These are phyloP conservation scores for Pyrochroa serraticornis DNA, from an alignment of 2,888 invertebrate genomes.

Conservation along the genomic window DNA sequence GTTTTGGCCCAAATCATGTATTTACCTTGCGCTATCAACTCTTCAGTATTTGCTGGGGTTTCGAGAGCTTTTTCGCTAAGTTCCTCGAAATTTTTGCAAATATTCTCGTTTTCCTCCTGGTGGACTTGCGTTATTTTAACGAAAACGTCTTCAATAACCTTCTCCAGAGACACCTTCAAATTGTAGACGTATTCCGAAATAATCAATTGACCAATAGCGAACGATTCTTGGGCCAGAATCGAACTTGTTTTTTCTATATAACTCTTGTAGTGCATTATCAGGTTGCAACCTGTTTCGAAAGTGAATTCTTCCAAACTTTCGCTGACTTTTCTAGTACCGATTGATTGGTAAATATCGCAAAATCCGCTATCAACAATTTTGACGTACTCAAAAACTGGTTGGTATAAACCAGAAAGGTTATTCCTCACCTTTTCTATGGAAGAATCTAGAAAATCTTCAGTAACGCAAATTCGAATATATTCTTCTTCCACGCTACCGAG, in stretches of 20 bases:
- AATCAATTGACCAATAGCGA: slow-evolving; percentile 67
- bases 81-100: slow-evolving; percentile 74
- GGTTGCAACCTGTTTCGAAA: slow-evolving; percentile 66
- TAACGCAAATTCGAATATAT: slow-evolving; percentile 44
- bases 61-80: slow-evolving; percentile 72
- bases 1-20: slow-evolving; percentile 83
- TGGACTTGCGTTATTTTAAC: slow-evolving; percentile 68
- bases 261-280: slow-evolving; percentile 66
- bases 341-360: slow-evolving; percentile 54
- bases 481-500: slow-evolving; percentile 45
- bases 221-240: slow-evolving; percentile 71
- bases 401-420: slow-evolving; percentile 63
- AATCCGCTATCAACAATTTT: slow-evolving; percentile 63
- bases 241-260: slow-evolving; percentile 67
- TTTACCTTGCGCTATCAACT: slow-evolving; percentile 76
- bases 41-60: slow-evolving; percentile 79
- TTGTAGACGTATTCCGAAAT: slow-evolving; percentile 69
- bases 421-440: slow-evolving; percentile 61
- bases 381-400: slow-evolving; percentile 65
- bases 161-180: slow-evolving; percentile 64
- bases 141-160: slow-evolving; percentile 68
- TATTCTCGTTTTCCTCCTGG: slow-evolving; percentile 69
- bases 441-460: slow-evolving; percentile 53
- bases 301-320: slow-evolving; percentile 61
- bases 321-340: slow-evolving; percentile 43